Evolutionary conservation across 2,797 vertebrate species (phyloP).

Genomic region (Delichon dasypus): DNA sequence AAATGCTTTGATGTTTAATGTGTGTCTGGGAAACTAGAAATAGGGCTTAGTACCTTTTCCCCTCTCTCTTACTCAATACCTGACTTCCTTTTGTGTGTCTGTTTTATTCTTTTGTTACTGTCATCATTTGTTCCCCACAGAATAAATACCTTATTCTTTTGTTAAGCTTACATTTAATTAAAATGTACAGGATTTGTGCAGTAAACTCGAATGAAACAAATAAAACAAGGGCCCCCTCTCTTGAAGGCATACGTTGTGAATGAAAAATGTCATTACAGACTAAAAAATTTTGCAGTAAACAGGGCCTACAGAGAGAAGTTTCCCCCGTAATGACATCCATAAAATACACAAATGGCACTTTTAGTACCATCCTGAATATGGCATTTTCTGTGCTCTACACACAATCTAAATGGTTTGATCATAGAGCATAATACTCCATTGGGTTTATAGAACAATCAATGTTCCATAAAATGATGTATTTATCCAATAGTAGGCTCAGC

Average conservation of each 20-base stretch:
- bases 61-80: conserved; percentile 53
- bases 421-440: conserved; percentile 88
- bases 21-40: conserved; percentile 34
- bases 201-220: conserved; percentile 85
- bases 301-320: conserved; percentile 85
- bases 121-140: conserved; percentile 68
- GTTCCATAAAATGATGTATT: conserved; percentile 91
- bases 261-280: conserved; percentile 87
- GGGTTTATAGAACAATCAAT: conserved; percentile 90
- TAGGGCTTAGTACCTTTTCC: conserved; percentile 30
- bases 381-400: conserved; percentile 86
- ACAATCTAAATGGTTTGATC: conserved; percentile 88
- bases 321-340: conserved; percentile 85
- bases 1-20: conserved; percentile 67
- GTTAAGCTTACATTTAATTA: conserved; percentile 88
- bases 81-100: conserved; percentile 51
- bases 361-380: conserved; percentile 86
- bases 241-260: conserved; percentile 87
- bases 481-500: conserved; percentile 86
- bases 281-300: conserved; percentile 86
- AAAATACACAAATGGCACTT: conserved; percentile 89
- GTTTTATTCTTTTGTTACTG: conserved; percentile 66
- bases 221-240: conserved; percentile 86
- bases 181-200: conserved; percentile 86
- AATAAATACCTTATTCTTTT: conserved; percentile 83